Evolutionary conservation across 2,797 vertebrate genomes (phyloP).

Genomic region (Propithecus perrieri): DNA sequence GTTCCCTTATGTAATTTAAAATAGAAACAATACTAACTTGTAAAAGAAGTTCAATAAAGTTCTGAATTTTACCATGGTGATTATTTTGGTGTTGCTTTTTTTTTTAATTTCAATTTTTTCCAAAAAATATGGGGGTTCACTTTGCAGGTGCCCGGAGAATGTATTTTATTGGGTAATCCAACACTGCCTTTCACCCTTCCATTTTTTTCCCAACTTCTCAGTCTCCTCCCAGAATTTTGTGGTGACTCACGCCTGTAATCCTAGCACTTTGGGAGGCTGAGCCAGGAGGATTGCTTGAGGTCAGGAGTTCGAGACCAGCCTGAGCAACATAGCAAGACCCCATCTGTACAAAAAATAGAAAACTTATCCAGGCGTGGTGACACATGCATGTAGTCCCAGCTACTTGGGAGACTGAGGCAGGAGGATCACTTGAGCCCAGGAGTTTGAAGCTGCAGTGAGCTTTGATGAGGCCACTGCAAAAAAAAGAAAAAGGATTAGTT

Average conservation of each 20-base stretch:
- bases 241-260: neutral
- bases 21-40: constrained; percentile 66
- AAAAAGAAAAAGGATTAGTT: neutral
- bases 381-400: neutral
- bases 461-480: neutral
- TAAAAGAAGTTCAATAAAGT: constrained; percentile 63
- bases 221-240: neutral
- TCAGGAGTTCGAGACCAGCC: neutral
- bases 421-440: neutral
- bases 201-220: neutral
- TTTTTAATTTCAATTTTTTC: neutral
- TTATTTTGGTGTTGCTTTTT: constrained; percentile 12
- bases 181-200: neutral
- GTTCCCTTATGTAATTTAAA: constrained; percentile 44
- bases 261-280: neutral
- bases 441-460: neutral
- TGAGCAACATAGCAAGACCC: neutral
- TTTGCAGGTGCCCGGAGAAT: neutral
- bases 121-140: neutral
- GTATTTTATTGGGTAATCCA: neutral
- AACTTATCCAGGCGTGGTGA: neutral
- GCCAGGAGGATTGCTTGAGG: neutral
- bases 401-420: neutral
- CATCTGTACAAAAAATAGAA: neutral
- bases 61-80: constrained; percentile 43